Evolutionary conservation across 2,888 invertebrate genomes (phyloP), one percentile per base, ranked within the genome.

Genomic region (Noctua janthina): DNA sequence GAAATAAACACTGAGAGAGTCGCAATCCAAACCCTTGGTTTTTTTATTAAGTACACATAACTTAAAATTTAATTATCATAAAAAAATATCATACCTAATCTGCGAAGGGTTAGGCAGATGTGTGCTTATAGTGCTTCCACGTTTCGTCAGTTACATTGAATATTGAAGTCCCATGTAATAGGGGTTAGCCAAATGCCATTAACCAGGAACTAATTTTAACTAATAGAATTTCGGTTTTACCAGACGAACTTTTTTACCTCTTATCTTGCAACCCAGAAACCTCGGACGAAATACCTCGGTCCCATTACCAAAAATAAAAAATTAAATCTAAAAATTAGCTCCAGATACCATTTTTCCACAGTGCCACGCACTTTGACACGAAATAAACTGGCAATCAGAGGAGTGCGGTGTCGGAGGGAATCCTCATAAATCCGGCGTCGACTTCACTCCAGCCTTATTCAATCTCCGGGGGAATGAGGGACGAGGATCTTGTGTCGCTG

Each of bases 361-460:
- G 88, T 81, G 87, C 81, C 92, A 95, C 96, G 95, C 96, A 95
- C 94, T 95, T 94, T 94, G 94, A 93, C 94, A 94, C 94, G 92
- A 94, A 95, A 96, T 95, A 96, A 96, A 96, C 96, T 93, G 95
- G 95, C 96, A 96, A 96, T 96, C 96, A 94, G 93, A 91, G 92
- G 91, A 95, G 95, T 95, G 95, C 95, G 93, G 92, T 92, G 95
- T 95, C 94, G 93, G 93, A 90, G 93, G 92, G 95, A 95, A 95
- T 95, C 95, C 96, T 93, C 95, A 95, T 96, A 96, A 96, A 96
- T 96, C 96, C 96, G 93, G 92, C 90, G 93, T 92, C 93, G 94
- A 94, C 94, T 95, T 92, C 93, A 93, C 94, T 94, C 93, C 90
- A 86, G 93, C 93, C 95, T 96, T 95, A 96, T 96, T 96, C 96